Evolutionary conservation across 1,140 invertebrate genomes (phyloP), one percentile per base, ranked within the genome.

Genomic region (Druon quercuslanigerum): DNA sequence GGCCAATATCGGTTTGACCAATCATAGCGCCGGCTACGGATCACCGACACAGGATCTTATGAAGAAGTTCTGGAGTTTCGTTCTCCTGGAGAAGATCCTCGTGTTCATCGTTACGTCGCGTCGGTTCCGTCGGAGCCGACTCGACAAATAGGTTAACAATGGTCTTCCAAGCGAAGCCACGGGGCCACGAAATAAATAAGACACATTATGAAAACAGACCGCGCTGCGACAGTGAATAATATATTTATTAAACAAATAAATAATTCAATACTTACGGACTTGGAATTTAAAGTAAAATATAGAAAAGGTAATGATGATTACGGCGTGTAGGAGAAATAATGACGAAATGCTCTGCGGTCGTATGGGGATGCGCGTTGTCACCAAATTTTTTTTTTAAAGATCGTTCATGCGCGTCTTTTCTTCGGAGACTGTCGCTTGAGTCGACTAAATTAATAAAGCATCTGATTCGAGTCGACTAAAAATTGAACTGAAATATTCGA

Each of bases 121-220:
- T 66, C 60, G 60, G 40, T 25, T 66, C 25, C 25, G 14, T 72
- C 19, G 56, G 52, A 50, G 52, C 54, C 76, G 71, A 76, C 54
- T 74, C 17, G 70, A 83, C 70, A 78, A 57, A 79, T 70, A 57
- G 51, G 25, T 50, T 33, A 75, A 51, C 52, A 75, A 80, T 80
- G 79, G 80, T 83, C 76, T 83, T 82, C 80, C 79, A 82, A 71
- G 79, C 66, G 56, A 77, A 77, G 25, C 73, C 71, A 74, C 72
- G 74, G 71, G 78, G 52, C 71, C 76, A 50, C 19, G 20, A 74
- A 78, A 17, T 14, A 33, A 33, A 71, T 11, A 56, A 75, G 17
- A 40, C 60, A 66, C 60, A 33, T 16, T 66, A 40, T 66, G 33
- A 40, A 66, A 66, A 66, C 60, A 16, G n/a, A 66, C 25, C 60